Percentiles rank a stretch among this genome's conserved stretches.
Evolutionary conservation across 2,797 vertebrate genomes (phyloP).

Genomic region (Oreonectes daqikongensis): DNA sequence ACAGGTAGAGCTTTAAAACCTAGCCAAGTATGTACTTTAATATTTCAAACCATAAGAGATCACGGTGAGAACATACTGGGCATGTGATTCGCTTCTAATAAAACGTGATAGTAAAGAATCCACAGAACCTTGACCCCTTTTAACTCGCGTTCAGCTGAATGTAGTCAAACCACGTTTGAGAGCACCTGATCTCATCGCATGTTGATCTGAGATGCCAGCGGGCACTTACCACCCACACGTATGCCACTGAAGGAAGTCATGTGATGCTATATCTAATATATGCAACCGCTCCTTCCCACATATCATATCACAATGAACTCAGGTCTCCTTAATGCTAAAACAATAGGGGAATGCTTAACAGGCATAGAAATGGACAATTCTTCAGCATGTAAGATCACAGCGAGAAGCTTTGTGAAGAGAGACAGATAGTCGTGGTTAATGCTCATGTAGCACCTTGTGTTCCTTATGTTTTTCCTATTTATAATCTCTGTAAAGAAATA

Average conservation of each 20-base stretch:
- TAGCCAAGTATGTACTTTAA: conserved; percentile 8
- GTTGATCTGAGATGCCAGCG: conserved; percentile 44
- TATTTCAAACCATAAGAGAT: neutral
- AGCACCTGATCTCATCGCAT: conserved; percentile 48
- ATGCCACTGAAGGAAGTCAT: conserved; percentile 46
- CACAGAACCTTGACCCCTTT: neutral
- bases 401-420: conserved; percentile 48
- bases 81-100: neutral
- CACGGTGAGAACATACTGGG: neutral
- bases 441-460: conserved; percentile 61
- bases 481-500: conserved; percentile 58
- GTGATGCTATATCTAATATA: conserved; percentile 49
- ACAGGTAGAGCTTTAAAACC: conserved; percentile 27
- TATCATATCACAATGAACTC: conserved; percentile 59
- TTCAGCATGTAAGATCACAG: conserved; percentile 46
- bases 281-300: conserved; percentile 52
- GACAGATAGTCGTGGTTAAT: conserved; percentile 50
- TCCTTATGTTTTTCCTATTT: conserved; percentile 60
- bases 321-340: conserved; percentile 61
- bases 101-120: conserved; percentile 2
- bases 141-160: conserved; percentile 33
- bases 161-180: conserved; percentile 16
- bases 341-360: conserved; percentile 24
- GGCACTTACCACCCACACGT: conserved; percentile 34
- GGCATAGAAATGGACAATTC: conserved; percentile 35